Percentiles rank a stretch among this genome's conserved stretches.
These are phyloP conservation scores for Limnephilus auricula DNA, from an alignment of 2,888 invertebrate genomes.

Conservation along the genomic window DNA sequence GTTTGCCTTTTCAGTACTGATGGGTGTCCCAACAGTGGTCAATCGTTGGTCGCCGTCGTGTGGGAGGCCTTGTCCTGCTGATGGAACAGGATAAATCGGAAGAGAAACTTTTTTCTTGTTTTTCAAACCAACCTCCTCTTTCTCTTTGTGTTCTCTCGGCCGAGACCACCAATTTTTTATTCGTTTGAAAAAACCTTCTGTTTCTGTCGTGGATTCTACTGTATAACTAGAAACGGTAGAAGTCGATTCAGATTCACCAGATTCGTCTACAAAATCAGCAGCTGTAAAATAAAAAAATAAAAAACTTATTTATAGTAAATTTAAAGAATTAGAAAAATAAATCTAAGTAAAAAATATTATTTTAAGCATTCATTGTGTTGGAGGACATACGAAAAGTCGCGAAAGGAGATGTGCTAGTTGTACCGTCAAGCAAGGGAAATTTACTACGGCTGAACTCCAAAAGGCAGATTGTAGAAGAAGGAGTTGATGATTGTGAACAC, in stretches of 20 bases:
- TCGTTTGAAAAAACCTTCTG: neutral
- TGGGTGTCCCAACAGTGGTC: neutral
- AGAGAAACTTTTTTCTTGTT: neutral
- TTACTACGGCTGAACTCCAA: neutral
- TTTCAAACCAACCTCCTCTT: neutral
- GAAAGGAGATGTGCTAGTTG: too few species aligned
- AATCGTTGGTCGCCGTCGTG: neutral
- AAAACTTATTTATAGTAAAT: neutral
- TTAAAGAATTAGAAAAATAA: neutral
- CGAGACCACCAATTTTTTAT: neutral
- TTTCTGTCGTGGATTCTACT: neutral
- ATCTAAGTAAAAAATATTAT: neutral
- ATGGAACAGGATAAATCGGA: neutral
- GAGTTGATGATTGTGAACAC: neutral
- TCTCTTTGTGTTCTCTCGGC: neutral
- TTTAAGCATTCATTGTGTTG: neutral
- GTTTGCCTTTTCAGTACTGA: neutral
- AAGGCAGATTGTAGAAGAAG: neutral
- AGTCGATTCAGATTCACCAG: neutral
- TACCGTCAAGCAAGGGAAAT: neutral
- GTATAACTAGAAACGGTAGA: neutral
- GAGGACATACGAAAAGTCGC: too few species aligned
- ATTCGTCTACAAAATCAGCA: slow-evolving; percentile 33
- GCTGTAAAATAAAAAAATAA: neutral
- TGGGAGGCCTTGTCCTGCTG: neutral